Evolutionary conservation across 2,797 vertebrate species (phyloP).

Genomic region (Loris lydekkerianus): DNA sequence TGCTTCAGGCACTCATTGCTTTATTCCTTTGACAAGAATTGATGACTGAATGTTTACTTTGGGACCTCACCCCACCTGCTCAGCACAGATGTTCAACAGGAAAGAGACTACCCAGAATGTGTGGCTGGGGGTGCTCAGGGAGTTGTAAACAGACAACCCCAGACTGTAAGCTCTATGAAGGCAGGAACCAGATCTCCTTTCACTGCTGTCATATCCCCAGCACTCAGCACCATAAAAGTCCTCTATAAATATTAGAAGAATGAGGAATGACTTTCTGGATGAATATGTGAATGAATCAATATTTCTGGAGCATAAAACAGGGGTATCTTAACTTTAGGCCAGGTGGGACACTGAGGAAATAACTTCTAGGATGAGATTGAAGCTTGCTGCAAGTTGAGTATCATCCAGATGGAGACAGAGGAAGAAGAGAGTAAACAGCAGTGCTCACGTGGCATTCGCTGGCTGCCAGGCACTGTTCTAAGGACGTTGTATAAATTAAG

Average conservation of each 20-base stretch:
- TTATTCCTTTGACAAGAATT: neutral
- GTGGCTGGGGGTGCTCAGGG: too few species aligned
- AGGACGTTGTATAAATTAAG: neutral
- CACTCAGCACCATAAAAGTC: neutral
- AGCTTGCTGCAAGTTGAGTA: neutral
- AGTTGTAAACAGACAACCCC: rapidly evolving
- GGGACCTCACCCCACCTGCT: neutral
- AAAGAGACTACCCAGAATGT: neutral
- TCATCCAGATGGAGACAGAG: too few species aligned
- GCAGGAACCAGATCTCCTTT: neutral
- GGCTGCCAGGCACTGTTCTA: neutral
- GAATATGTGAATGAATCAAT: neutral
- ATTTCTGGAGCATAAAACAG: neutral
- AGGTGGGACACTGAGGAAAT: neutral
- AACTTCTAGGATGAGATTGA: neutral
- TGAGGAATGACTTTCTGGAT: neutral
- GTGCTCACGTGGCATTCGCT: neutral
- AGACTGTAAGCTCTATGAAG: too few species aligned
- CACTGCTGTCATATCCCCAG: too few species aligned
- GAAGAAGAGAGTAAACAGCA: neutral
- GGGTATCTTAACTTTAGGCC: neutral
- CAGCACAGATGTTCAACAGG: neutral
- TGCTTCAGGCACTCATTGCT: neutral
- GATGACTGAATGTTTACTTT: neutral
- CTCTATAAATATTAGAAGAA: neutral